Evolutionary conservation across 2,113 vertebrate genomes (phyloP).

Genomic region (Heterotilapia buettikoferi): DNA sequence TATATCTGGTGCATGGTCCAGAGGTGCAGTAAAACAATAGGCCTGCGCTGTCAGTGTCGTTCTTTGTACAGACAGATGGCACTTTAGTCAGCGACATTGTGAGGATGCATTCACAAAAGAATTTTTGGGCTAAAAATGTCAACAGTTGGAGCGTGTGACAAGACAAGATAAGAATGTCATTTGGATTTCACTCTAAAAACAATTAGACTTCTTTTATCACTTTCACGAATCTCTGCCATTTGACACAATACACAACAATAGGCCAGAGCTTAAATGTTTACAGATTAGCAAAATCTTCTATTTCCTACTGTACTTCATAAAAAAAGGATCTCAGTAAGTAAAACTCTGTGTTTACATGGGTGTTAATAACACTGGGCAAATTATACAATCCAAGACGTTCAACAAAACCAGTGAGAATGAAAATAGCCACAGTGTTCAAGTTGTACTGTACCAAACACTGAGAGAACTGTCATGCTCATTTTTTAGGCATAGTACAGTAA

Average conservation of each 20-base stretch:
- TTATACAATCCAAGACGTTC: not conserved
- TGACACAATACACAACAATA: constrained; percentile 45
- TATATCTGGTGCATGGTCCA: constrained; percentile 49
- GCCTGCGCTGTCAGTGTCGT: constrained; percentile 31
- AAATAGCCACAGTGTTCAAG: constrained; percentile 43
- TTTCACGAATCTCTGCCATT: constrained; percentile 39
- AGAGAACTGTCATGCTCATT: constrained; percentile 26
- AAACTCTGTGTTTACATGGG: constrained; percentile 45
- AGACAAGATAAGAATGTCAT: constrained; percentile 59
- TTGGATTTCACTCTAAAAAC: constrained; percentile 48
- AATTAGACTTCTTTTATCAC: constrained; percentile 58
- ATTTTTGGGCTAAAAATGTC: constrained; percentile 31
- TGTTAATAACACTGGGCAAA: constrained; percentile 31
- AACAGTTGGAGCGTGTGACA: constrained; percentile 44
- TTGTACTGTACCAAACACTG: constrained; percentile 8
- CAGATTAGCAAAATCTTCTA: constrained; percentile 20
- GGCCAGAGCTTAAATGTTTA: constrained; percentile 16
- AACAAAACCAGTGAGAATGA: constrained; percentile 17
- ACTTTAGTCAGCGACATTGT: constrained; percentile 39
- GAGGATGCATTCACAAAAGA: constrained; percentile 33
- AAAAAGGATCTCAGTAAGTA: constrained; percentile 50
- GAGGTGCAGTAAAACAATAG: constrained; percentile 60
- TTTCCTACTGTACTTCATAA: constrained; percentile 24
- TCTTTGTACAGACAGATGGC: constrained; percentile 26
- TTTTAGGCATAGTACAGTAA: not conserved